These are phyloP conservation scores for Corbicula japonica DNA, from an alignment of 2,888 invertebrate genomes.

Conservation along the genomic window DNA sequence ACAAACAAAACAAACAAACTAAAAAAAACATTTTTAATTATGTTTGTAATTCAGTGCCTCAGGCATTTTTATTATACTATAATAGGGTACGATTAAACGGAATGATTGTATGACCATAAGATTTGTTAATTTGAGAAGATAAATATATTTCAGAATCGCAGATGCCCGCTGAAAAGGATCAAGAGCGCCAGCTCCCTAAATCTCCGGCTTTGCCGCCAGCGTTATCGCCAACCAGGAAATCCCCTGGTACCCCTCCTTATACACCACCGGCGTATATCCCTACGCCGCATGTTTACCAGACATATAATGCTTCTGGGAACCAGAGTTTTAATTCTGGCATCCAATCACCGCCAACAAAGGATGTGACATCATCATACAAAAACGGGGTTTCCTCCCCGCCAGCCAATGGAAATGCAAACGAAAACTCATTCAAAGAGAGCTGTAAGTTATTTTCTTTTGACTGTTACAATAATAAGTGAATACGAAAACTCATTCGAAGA, in stretches of 20 bases:
- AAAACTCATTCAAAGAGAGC: constrained; percentile 34
- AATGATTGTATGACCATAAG: no score
- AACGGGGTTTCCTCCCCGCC: constrained; percentile 19
- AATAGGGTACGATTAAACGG: no score
- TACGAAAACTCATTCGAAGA: no score
- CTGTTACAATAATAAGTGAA: not conserved
- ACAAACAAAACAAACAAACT: no score
- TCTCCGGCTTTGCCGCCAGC: constrained; percentile 28
- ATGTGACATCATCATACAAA: constrained; percentile 27
- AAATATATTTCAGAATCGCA: constrained; percentile 53
- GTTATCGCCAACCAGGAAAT: constrained; percentile 27
- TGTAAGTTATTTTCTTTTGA: constrained; percentile 47
- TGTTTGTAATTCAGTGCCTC: no score
- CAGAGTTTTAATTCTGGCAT: constrained; percentile 2
- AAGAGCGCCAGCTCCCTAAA: constrained; percentile 53
- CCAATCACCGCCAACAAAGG: constrained; percentile 16
- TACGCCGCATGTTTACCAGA: constrained; percentile 15
- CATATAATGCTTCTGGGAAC: constrained; percentile 8
- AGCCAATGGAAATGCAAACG: constrained; percentile 2
- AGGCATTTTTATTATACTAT: no score
- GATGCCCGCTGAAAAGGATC: constrained; percentile 29
- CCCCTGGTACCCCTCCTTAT: constrained; percentile 52
- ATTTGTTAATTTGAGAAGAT: no score
- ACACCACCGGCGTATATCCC: constrained; percentile 20
- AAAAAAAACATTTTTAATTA: no score